A percentile compares a stretch with the other conserved stretches of the same genome.
phyloP scores from a whole-genome alignment of 2,797 vertebrate genomes.

The Acipenser ruthenus region DNA sequence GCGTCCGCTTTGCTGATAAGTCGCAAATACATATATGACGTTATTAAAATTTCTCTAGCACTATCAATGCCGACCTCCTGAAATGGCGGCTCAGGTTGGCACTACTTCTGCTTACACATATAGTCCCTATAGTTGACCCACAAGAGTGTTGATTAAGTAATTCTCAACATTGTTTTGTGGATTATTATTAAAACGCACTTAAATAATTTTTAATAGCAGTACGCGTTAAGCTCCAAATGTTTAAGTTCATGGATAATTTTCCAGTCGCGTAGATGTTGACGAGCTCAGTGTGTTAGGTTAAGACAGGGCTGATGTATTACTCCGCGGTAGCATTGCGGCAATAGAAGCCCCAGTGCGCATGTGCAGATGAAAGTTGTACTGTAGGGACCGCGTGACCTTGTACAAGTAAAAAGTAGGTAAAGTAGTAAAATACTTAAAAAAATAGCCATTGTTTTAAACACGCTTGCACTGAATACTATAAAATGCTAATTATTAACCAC shows the following conservation, averaged over 20 bases:
- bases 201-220: not conserved
- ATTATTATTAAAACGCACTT: not conserved
- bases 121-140: constrained; percentile 36
- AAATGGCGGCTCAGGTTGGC: constrained; percentile 61
- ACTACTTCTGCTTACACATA: constrained; percentile 50
- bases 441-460: no score
- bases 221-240: not conserved
- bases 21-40: no score
- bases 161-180: not conserved
- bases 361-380: not conserved
- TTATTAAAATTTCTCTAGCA: no score
- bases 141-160: no score
- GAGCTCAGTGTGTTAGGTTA: constrained; percentile 1
- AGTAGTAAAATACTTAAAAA: no score
- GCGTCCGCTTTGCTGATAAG: no score
- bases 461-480: no score
- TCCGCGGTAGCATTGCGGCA: constrained; percentile 6
- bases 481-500: no score
- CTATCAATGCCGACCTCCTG: constrained; percentile 18
- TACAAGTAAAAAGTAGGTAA: no score
- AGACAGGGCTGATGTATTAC: not conserved
- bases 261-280: not conserved
- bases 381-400: no score
- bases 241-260: not conserved
- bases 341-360: not conserved